Percentiles rank a stretch among this genome's conserved stretches.
phyloP scores from a whole-genome alignment of 2,888 invertebrate genomes.

The Abrostola triplasia region DNA sequence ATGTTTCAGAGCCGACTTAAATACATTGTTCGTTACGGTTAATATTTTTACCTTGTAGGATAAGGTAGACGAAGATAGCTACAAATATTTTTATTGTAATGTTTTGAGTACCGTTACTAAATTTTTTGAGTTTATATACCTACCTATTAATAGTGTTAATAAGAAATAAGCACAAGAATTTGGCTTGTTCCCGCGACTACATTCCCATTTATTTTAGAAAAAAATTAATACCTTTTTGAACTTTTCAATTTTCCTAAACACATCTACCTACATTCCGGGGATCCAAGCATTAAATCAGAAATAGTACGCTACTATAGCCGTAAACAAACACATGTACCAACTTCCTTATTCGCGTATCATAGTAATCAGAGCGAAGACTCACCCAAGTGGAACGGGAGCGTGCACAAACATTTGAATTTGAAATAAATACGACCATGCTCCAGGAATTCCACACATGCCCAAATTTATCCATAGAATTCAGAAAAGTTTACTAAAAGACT shows the following conservation, averaged over 20 bases:
- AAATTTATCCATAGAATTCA: slow-evolving; percentile 30
- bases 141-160: too few species aligned
- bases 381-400: slow-evolving; percentile 32
- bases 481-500: slow-evolving; percentile 6
- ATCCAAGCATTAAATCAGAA: slow-evolving; percentile 10
- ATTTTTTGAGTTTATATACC: too few species aligned
- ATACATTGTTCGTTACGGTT: not conserved
- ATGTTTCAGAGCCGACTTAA: slow-evolving; percentile 1
- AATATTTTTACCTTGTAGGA: not conserved
- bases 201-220: too few species aligned
- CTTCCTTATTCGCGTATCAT: slow-evolving; percentile 35
- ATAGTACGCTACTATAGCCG: slow-evolving; percentile 2
- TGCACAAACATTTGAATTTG: slow-evolving; percentile 48
- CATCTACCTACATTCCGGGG: not conserved
- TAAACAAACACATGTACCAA: slow-evolving; percentile 11
- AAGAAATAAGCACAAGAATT: too few species aligned
- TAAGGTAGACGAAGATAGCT: not conserved
- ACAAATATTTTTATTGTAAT: too few species aligned
- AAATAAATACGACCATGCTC: slow-evolving; percentile 38
- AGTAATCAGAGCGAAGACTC: slow-evolving; percentile 38
- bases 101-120: too few species aligned
- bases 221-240: too few species aligned
- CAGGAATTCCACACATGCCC: slow-evolving; percentile 15
- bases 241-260: not conserved
- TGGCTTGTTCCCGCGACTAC: too few species aligned